These are phyloP conservation scores for Chelonoidis abingdonii DNA, from an alignment of 2,113 vertebrate genomes.

Conservation along the genomic window DNA sequence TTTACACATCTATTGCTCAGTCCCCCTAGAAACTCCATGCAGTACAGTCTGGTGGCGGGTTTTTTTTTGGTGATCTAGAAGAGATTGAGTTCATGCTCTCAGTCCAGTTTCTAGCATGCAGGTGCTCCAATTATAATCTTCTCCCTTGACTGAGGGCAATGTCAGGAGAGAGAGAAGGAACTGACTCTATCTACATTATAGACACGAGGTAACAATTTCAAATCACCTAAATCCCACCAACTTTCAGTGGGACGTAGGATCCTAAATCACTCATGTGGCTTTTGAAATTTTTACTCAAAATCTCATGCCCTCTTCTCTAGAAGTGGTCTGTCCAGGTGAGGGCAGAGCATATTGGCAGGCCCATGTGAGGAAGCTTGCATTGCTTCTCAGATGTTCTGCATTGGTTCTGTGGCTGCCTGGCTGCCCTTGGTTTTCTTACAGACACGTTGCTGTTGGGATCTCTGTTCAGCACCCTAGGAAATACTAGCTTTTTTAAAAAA, in stretches of 20 bases:
- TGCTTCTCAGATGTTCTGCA: neutral
- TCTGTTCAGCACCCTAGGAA: neutral
- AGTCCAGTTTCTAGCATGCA: neutral
- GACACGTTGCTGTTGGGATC: neutral
- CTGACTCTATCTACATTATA: neutral
- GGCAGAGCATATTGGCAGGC: neutral
- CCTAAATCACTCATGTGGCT: neutral
- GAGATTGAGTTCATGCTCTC: constrained; percentile 5
- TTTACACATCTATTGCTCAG: neutral
- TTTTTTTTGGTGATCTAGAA: constrained; percentile 13
- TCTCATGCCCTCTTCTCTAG: neutral
- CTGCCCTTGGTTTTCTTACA: neutral
- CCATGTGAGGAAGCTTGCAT: neutral
- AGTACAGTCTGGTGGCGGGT: neutral
- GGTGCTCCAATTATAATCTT: neutral
- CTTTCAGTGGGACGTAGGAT: neutral
- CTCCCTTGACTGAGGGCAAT: constrained; percentile 10
- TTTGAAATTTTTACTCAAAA: neutral
- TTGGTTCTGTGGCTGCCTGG: neutral
- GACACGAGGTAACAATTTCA: neutral
- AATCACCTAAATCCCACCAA: neutral
- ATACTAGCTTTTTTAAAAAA: neutral
- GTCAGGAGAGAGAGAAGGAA: neutral
- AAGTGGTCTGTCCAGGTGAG: neutral
- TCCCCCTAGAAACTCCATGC: neutral